Percentiles rank a stretch among this genome's conserved stretches.
Conservation (phyloP, 1,140 invertebrate species). For the Rhynchophorus ferrugineus region DNA sequence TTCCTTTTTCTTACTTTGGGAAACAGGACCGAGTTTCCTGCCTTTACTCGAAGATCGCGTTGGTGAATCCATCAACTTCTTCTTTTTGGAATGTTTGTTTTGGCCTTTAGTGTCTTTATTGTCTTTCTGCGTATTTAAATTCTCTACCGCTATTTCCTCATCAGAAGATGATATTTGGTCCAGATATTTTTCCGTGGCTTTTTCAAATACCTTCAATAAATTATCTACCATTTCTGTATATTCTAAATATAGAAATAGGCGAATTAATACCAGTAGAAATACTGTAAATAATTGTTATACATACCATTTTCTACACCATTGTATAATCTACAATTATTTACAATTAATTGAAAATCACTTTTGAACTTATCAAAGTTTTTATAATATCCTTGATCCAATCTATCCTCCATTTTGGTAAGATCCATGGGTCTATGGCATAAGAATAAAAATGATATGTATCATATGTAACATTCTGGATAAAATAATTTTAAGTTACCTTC, state of each 20-base stretch:
- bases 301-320: conserved; percentile 88
- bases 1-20: conserved; percentile 30
- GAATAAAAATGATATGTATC: background rate
- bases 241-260: conserved; percentile 52
- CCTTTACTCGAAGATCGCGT: conserved; percentile 11
- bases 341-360: conserved; percentile 80
- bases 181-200: conserved; percentile 70
- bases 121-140: conserved; percentile 39
- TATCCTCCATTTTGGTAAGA: conserved; percentile 78
- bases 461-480: background rate
- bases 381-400: conserved; percentile 73
- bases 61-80: conserved; percentile 11
- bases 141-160: conserved; percentile 60
- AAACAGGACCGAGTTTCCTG: conserved; percentile 29
- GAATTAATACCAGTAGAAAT: conserved; percentile 1
- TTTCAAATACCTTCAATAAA: conserved; percentile 69
- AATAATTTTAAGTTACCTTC: conserved; percentile 30
- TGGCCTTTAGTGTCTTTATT: conserved; percentile 13
- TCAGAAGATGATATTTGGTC: conserved; percentile 73
- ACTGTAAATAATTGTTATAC: conserved; percentile 19
- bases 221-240: conserved; percentile 84
- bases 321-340: conserved; percentile 84
- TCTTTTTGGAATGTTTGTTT: conserved; percentile 11
- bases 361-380: conserved; percentile 72
- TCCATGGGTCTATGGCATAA: conserved; percentile 64